A percentile compares a stretch with the other conserved stretches of the same genome.
Evolutionary conservation across 2,797 vertebrate genomes (phyloP).

Genomic region (Melanitta fusca): DNA sequence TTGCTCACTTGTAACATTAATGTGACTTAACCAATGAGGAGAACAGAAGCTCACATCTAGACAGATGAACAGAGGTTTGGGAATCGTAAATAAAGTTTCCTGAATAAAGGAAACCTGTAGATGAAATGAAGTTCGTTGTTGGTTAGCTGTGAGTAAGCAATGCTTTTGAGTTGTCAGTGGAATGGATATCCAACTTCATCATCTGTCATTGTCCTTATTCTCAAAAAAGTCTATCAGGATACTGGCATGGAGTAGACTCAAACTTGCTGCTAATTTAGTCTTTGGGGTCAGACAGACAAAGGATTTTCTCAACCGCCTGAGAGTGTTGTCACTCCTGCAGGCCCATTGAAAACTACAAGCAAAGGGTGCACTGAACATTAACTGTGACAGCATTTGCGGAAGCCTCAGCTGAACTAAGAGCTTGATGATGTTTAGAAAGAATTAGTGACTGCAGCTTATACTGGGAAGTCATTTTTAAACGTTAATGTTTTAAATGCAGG

Average conservation of each 20-base stretch:
- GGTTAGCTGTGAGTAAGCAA: not conserved
- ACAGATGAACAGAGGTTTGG: not conserved
- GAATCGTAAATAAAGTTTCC: not conserved
- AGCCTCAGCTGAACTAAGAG: not conserved
- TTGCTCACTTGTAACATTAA: not conserved
- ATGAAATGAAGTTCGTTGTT: not conserved
- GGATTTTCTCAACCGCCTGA: not conserved
- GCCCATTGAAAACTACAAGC: not conserved
- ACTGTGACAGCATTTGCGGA: not conserved
- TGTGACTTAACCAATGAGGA: not conserved
- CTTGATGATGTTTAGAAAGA: not conserved
- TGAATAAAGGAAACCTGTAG: not conserved
- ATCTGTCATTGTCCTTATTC: not conserved
- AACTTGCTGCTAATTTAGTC: not conserved
- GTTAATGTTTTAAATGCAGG: not conserved
- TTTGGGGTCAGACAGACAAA: not conserved
- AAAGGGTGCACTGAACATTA: not conserved
- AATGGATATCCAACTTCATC: not conserved
- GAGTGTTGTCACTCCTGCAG: not conserved
- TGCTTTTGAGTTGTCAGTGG: not conserved
- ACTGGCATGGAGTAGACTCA: fast-evolving
- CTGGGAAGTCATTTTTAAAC: not conserved
- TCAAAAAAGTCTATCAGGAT: not conserved
- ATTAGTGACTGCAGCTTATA: not conserved
- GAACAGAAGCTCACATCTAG: not conserved